Evolutionary conservation across 2,113 vertebrate genomes (phyloP).

Genomic region (Festucalex cinctus): DNA sequence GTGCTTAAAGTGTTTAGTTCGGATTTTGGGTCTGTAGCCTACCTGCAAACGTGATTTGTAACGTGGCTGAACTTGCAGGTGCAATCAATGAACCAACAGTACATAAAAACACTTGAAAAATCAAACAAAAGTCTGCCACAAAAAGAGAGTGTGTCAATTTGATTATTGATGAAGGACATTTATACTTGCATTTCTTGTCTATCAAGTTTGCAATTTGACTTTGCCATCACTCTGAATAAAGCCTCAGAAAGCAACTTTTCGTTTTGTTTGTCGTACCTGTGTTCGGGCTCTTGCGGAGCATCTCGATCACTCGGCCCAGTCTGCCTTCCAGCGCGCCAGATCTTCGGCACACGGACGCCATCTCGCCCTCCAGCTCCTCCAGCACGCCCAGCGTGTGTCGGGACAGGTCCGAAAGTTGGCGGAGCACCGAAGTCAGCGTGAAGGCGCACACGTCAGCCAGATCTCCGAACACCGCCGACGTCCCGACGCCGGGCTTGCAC

Average conservation of each 20-base stretch:
- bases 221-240: background rate
- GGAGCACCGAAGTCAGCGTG: slow-evolving; percentile 68
- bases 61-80: background rate
- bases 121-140: background rate
- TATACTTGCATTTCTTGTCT: background rate
- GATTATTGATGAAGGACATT: background rate
- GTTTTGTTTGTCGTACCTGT: slow-evolving; percentile 54
- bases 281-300: slow-evolving; percentile 62
- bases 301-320: slow-evolving; percentile 59
- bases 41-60: background rate
- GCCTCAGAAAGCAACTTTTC: no score
- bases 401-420: slow-evolving; percentile 77
- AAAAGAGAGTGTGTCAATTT: background rate
- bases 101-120: background rate
- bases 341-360: slow-evolving; percentile 66
- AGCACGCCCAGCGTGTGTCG: slow-evolving; percentile 74
- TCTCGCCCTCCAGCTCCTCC: slow-evolving; percentile 74
- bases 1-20: no score
- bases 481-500: slow-evolving; percentile 50
- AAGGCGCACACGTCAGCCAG: slow-evolving; percentile 72
- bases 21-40: background rate
- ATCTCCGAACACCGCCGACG: slow-evolving; percentile 51
- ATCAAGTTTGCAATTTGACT: background rate
- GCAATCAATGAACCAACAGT: background rate
- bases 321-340: slow-evolving; percentile 69